Evolutionary conservation across 1,140 invertebrate genomes (phyloP), one percentile per base, ranked within the genome.

Genomic region (Euura lappo): DNA sequence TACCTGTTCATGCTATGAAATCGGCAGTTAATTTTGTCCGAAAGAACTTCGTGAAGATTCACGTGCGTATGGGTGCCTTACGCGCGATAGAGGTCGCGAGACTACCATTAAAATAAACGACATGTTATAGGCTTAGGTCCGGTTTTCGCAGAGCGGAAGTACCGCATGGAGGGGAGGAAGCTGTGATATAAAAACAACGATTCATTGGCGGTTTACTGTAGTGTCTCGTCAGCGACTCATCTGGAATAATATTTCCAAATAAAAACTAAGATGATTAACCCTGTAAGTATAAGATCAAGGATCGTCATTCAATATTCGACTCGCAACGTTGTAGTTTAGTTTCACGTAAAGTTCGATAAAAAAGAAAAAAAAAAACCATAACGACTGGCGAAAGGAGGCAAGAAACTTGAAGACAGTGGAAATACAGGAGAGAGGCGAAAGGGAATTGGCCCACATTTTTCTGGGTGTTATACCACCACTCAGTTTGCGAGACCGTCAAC

Each of bases 171-270:
- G 79, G 83, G 80, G 83, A 86, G 84, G 84, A 85, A 84, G 79
- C 78, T 76, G 76, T 72, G 78, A 77, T 84, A 86, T 85, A 86
- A 85, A 81, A 84, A 82, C 80, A 79, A 78, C 74, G 80, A 75
- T 78, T 74, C 75, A 84, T 77, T 74, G 75, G 72, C 77, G 69
- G 60, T 69, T 70, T 78, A 76, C 69, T 74, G 70, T 77, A 86
- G 84, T 86, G 77, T 79, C 69, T 44, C 72, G 80, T 83, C 72
- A 72, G 72, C 51, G 71, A 73, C 77, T 67, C 70, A 65, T 67
- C 66, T 71, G 42, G 44, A 64, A 46, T 73, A 66, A 51, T 28
- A 43, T 69, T 51, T 46, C n/a, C 45, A n/a, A 71, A 13, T 28
- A 77, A 76, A 75, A 74, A 80, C 78, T 77, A 4, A 72, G 28